Evolutionary conservation across 2,888 invertebrate species (phyloP), one percentile per base, ranked within the genome.

Genomic region (Xestia ashworthii): DNA sequence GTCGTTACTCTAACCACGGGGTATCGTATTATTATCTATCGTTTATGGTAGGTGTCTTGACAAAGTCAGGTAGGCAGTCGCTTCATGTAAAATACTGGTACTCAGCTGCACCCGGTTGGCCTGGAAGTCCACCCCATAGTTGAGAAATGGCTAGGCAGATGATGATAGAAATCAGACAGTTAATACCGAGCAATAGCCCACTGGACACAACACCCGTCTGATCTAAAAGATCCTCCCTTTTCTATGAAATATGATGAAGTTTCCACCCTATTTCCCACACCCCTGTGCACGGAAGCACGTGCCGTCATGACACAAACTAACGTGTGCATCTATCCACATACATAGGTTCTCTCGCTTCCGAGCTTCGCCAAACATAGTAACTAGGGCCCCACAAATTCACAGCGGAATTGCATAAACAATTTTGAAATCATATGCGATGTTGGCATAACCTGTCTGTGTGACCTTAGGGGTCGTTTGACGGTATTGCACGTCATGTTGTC

Each of bases 351-450:
- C 48, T 60, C 65, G 65, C 60, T 46, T 60, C 69, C 9, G 14
- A 75, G 65, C n/a, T 60, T 53, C 53, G 32, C 41, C 69, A 48
- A 66, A 75, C 60, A 70, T 74, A 48, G 38, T n/a, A 78, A 60
- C 32, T 68, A 38, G 12, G 46, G 50, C 50, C 55, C 38, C 41
- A 71, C 44, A 74, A 76, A 72, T 71, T 62, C 71, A 66, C 64
- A 6, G 25, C 65, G 41, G 68, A 44, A 67, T 78, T 82, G 78
- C 76, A 68, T 76, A 70, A 68, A 76, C 76, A 76, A 71, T 76
- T 19, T 84, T 76, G 58, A 72, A 73, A 70, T 76, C 12, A 60
- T 76, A 76, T 46, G 50, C 75, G 62, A 71, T 84, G 84, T 86
- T 55, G 84, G 38, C 68, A 80, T 71, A 76, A 79, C 71, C 64